Evolutionary conservation across 2,113 vertebrate genomes (phyloP).

Genomic region (Brachyistius frenatus): DNA sequence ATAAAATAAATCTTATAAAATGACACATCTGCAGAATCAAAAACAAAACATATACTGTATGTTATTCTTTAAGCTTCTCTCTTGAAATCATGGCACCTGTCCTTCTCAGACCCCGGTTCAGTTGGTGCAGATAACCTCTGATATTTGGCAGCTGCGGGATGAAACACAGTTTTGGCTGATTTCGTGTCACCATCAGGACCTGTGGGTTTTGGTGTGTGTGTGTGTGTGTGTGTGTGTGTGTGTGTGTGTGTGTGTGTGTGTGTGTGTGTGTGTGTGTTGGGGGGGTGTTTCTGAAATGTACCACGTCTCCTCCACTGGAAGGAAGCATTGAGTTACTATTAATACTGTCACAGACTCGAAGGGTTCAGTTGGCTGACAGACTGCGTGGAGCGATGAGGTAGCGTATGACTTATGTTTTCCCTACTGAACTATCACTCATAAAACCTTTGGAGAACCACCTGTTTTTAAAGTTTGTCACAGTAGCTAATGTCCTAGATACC

Average conservation of each 20-base stretch:
- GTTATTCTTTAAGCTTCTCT: constrained; percentile 1
- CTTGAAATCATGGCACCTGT: constrained; percentile 71
- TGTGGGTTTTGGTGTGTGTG: background rate
- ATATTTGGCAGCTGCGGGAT: constrained; percentile 59
- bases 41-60: constrained; percentile 29
- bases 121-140: constrained; percentile 22
- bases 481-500: constrained; percentile 3
- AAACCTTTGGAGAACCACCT: constrained; percentile 49
- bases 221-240: too few relatives aligned
- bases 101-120: constrained; percentile 35
- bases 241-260: background rate
- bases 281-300: constrained; percentile 43
- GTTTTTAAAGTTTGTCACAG: constrained; percentile 25
- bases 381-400: constrained; percentile 76
- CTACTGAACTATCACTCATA: constrained; percentile 27
- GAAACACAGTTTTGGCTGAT: constrained; percentile 33
- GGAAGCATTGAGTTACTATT: constrained; percentile 39
- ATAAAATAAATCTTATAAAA: constrained; percentile 55
- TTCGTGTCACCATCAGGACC: background rate
- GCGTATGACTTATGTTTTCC: constrained; percentile 51
- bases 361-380: constrained; percentile 46
- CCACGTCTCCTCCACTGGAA: constrained; percentile 29
- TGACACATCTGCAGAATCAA: constrained; percentile 27
- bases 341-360: constrained; percentile 66
- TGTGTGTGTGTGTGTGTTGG: background rate